A percentile compares a stretch with the other conserved stretches of the same genome.
phyloP scores from a whole-genome alignment of 2,113 vertebrate genomes.

The Labrus mixtus region DNA sequence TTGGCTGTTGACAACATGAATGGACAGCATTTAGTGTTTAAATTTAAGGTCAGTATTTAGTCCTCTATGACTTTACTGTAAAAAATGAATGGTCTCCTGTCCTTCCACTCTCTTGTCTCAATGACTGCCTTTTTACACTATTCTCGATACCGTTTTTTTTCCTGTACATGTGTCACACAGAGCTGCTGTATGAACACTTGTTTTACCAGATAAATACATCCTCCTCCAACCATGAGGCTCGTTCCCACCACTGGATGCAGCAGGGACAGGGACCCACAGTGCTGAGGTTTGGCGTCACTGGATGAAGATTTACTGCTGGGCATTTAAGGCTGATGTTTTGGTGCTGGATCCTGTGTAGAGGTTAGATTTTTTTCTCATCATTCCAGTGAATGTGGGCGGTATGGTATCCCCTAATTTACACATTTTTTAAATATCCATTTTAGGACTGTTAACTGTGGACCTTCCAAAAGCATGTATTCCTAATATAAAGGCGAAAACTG shows the following conservation, averaged over 20 bases:
- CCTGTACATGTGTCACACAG: conserved; percentile 21
- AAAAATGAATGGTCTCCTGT: neutral
- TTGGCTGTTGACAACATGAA: neutral
- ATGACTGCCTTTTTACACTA: neutral
- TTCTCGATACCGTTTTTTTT: conserved; percentile 1
- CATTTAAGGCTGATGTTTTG: conserved; percentile 40
- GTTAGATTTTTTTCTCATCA: conserved; percentile 47
- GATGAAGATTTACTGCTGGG: conserved; percentile 50
- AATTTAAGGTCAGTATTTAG: neutral
- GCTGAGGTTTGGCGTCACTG: conserved; percentile 52
- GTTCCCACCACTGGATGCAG: conserved; percentile 46
- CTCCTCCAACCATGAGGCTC: conserved; percentile 31
- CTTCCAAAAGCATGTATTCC: too few species aligned
- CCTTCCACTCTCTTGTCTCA: neutral
- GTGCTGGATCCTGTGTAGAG: conserved; percentile 32
- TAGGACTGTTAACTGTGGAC: too few species aligned
- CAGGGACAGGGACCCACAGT: conserved; percentile 11
- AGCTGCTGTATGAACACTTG: conserved; percentile 19
- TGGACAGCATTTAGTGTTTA: neutral
- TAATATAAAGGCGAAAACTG: too few species aligned
- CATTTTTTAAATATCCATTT: too few species aligned
- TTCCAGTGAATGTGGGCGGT: conserved; percentile 41
- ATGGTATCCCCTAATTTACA: too few species aligned
- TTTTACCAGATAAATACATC: conserved; percentile 51
- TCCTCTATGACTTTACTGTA: neutral